Evolutionary conservation across 2,797 vertebrate species (phyloP), one percentile per base, ranked within the genome.

Genomic region (Platyrinchus mystaceus): DNA sequence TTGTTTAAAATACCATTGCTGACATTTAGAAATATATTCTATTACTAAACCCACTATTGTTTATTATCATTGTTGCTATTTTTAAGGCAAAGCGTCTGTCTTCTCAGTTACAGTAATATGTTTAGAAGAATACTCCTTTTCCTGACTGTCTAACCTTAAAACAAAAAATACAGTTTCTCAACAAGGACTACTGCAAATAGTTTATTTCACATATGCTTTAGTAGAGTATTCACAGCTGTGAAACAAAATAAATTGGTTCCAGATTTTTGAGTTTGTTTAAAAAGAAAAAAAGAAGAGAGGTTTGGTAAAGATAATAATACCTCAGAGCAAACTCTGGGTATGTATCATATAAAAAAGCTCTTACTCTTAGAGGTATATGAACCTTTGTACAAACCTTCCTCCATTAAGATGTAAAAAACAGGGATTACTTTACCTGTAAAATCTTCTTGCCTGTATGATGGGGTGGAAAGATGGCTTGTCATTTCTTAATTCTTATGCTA

Each of bases 1-100:
- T 93, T 90, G 66, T 93, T 93, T 95, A 88, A 93, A 95, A 95
- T 95, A 41, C 69, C 82, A 67, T 75, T 87, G 69, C 47, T 94
- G 92, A 81, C 80, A 88, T 93, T 93, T 88, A 81, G 92, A 91
- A 94, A 88, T 82, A 67, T 18, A 82, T 56, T 81, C 22, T 90
- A 58, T 89, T 91, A 55, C 71, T 81, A 86, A 81, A 82, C 50
- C 44, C 23, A 24, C 39, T 69, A 39, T 81, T 95, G 69, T 95
- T 95, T 89, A 75, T 95, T 94, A 62, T 80, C 67, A 28, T 28
- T 67, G 69, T 91, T 96, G 39, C 79, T 92, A 81, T 92, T 94
- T 53, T 94, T 91, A 85, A 82, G 50, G 20, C 28, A 71, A 83
- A 47, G 66, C 84, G 32, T 81, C 73, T 80, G 24, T 89, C 47